These are phyloP conservation scores for Orthonychiurus folsomi DNA, from an alignment of 2,888 invertebrate species.

Conservation along the genomic window DNA sequence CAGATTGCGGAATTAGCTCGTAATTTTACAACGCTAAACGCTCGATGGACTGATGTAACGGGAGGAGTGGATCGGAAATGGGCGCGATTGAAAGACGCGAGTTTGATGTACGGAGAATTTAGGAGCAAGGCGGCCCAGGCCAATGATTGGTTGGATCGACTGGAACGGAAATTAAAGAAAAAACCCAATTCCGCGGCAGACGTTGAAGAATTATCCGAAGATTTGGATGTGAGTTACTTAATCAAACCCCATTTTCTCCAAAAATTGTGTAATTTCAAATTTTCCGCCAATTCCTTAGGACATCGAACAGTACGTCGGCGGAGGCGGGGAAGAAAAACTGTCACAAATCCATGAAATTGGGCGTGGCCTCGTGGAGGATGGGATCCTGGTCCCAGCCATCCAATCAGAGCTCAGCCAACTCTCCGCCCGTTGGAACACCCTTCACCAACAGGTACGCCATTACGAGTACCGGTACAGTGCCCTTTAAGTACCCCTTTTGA, in stretches of 20 bases:
- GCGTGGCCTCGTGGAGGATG: constrained; percentile 61
- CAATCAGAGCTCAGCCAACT: constrained; percentile 57
- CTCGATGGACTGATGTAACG: constrained; percentile 62
- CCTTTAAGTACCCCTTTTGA: no score
- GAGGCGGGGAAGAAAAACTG: constrained; percentile 62
- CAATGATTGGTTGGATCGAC: constrained; percentile 67
- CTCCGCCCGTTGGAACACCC: constrained; percentile 56
- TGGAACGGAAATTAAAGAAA: constrained; percentile 64
- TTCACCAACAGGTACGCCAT: constrained; percentile 64
- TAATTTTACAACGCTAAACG: constrained; percentile 60
- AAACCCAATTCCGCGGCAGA: constrained; percentile 60
- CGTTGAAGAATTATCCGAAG: constrained; percentile 85
- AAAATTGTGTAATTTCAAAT: no score
- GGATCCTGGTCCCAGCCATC: constrained; percentile 63
- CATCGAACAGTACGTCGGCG: constrained; percentile 68
- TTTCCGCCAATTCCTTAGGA: constrained; percentile 56
- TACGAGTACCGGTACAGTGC: no score
- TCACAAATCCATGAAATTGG: constrained; percentile 67
- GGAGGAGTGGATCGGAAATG: constrained; percentile 59
- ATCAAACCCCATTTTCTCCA: not conserved
- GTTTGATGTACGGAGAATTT: constrained; percentile 67
- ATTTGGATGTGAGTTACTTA: constrained; percentile 62
- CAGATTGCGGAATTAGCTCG: constrained; percentile 57
- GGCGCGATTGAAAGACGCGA: constrained; percentile 58
- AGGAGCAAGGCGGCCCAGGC: constrained; percentile 58